Base-by-base conservation (phyloP, 2,113 vertebrate genomes). In the Amphiprion ocellaris region DNA sequence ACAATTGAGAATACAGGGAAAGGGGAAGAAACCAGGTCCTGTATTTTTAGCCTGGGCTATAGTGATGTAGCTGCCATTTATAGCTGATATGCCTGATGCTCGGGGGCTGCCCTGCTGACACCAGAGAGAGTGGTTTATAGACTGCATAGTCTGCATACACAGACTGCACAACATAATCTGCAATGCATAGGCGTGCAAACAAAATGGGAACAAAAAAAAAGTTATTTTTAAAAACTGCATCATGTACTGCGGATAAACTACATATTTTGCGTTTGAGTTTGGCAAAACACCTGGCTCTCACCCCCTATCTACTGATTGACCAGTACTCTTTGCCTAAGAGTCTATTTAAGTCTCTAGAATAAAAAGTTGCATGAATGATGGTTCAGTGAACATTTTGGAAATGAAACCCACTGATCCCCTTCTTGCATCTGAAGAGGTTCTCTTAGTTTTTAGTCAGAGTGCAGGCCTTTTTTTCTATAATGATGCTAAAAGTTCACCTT, bases 41-140 rank as follows among this genome's bases (percentile, higher is more conserved):
- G 74, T 91, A 89, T 92, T 93, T 94, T 90, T 90, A 91, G 86
- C 26, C 62, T 26, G 66, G 17, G 67, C 86, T 70, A 46, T 24
- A 71, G 81, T 83, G 79, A 91, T 85, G 79, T 74, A 75, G 84
- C 73, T 82, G 83, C 89, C 86, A 79, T 93, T 91, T 93, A 87
- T 91, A 93, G 90, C 67, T 11, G 78, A 81, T 75, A 81, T 69
- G 63, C 71, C 61, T 82, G 86, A 69, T 85, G 52, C 84, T 86
- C 82, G 79, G 77, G 10, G 55, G 77, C 82, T 69, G 75, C 46
- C 64, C 79, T 67, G 70, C 66, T 90, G 74, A 87, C 69, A 84
- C 69, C 68, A 59, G 77, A 72, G 44, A 59, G 24, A 52, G 72
- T 44, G 59, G 72, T 77, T 85, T 86, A 89, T 74, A 77, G 82